Evolutionary conservation across 2,888 invertebrate species (phyloP).

Genomic region (Drosophila kambysellisi): DNA sequence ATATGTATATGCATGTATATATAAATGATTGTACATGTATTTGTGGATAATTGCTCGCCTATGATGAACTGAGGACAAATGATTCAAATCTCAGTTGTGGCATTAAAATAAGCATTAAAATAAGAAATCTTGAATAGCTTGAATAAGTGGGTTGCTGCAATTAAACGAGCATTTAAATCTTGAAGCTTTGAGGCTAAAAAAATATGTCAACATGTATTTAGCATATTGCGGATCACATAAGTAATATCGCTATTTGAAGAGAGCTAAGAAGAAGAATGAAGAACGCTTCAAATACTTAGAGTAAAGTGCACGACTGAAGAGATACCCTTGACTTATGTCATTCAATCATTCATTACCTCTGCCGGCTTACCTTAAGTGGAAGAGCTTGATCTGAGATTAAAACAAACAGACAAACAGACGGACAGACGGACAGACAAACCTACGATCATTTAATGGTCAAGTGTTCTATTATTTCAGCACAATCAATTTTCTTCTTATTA

Average conservation of each 20-base stretch:
- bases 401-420: not conserved
- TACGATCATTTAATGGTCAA: not conserved
- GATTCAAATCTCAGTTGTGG: not conserved
- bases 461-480: not conserved
- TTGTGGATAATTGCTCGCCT: not conserved
- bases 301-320: not conserved
- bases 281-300: not conserved
- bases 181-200: not conserved
- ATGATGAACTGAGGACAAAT: constrained; percentile 4
- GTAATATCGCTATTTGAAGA: not conserved
- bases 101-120: not conserved
- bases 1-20: not conserved
- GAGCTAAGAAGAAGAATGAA: not conserved
- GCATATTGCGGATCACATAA: not conserved
- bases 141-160: constrained; percentile 4
- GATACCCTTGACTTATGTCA: not conserved
- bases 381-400: constrained; percentile 1
- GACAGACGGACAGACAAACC: not conserved
- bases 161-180: constrained; percentile 2
- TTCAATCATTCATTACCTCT: not conserved
- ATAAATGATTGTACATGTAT: not conserved
- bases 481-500: not conserved
- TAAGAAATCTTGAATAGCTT: not conserved
- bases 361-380: not conserved
- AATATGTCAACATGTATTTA: not conserved